Conservation (phyloP, 2,888 invertebrate species). For the Catocala sponsa region DNA sequence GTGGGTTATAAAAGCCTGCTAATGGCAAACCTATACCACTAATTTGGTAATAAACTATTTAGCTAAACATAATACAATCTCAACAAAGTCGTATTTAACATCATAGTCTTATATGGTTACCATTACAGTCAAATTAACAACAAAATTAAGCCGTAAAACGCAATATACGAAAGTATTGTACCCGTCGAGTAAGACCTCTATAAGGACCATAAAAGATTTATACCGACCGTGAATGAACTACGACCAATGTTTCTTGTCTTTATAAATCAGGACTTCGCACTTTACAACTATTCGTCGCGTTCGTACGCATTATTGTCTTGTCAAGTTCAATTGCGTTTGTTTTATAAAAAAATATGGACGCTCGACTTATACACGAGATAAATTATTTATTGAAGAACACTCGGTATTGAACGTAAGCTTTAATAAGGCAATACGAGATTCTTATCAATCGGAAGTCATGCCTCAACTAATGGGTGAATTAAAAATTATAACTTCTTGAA, state of each 20-base stretch:
- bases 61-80: too few relatives aligned
- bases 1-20: too few relatives aligned
- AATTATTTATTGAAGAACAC: constrained; percentile 2
- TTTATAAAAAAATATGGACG: background rate
- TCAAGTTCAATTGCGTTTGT: constrained; percentile 18
- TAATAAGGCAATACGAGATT: constrained; percentile 18
- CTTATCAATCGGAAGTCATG: constrained; percentile 37
- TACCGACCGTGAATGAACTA: constrained; percentile 25
- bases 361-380: background rate
- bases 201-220: constrained; percentile 37
- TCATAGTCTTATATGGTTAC: too few relatives aligned
- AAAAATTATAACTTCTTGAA: constrained; percentile 4
- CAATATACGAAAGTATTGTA: background rate
- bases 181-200: constrained; percentile 11
- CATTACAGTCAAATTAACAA: too few relatives aligned
- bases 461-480: constrained; percentile 26
- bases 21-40: too few relatives aligned
- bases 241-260: constrained; percentile 36
- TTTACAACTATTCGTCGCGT: constrained; percentile 15
- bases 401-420: constrained; percentile 1
- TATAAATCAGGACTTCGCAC: constrained; percentile 28
- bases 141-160: too few relatives aligned
- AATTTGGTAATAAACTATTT: too few relatives aligned
- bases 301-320: constrained; percentile 17
- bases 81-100: too few relatives aligned